Evolutionary conservation across 2,888 invertebrate genomes (phyloP), one percentile per base, ranked within the genome.

Genomic region (Fabriciana adippe): DNA sequence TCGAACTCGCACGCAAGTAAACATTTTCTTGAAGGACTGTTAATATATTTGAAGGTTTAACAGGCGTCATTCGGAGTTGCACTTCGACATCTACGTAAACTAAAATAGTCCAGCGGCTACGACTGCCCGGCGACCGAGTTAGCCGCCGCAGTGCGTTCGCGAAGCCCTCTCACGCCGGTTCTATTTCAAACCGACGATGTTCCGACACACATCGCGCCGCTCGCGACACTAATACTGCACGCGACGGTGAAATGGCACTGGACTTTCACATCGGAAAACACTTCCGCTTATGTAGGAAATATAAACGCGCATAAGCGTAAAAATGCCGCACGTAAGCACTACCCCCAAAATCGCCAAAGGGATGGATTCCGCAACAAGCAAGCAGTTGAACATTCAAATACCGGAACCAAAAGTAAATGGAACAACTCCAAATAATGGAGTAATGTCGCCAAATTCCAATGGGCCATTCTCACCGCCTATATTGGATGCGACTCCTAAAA

Each of bases 1-100:
- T 68, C n/a, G 59, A 31, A 47, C 47, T 41, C 54, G 60, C 61
- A 50, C 65, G 65, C 55, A 60, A 21, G 66, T 47, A 53, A 56
- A 67, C 35, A 55, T 67, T 54, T 51, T 48, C 51, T 41, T 26
- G 69, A 67, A 69, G 68, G 64, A 67, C 66, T 53, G 66, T 60
- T 26, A 57, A 57, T 64, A 48, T 64, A 74, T 82, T 80, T 85
- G 88, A 90, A 90, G 90, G 90, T 90, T 89, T 85, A 79, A 77
- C 79, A 72, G 81, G 80, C 84, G 87, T 86, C 86, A 86, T 85
- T 87, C 84, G 84, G 79, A 81, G 81, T 82, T 90, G 91, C 90
- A 92, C 90, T 91, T 90, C 91, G 90, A 90, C 89, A 89, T 90
- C 89, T 90, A 88, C 86, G 87, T 88, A 90, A 90, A 91, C 92